A percentile compares a stretch with the other conserved stretches of the same genome.
phyloP scores from a whole-genome alignment of 2,888 invertebrate genomes.

The Cryptocephalus moraei region DNA sequence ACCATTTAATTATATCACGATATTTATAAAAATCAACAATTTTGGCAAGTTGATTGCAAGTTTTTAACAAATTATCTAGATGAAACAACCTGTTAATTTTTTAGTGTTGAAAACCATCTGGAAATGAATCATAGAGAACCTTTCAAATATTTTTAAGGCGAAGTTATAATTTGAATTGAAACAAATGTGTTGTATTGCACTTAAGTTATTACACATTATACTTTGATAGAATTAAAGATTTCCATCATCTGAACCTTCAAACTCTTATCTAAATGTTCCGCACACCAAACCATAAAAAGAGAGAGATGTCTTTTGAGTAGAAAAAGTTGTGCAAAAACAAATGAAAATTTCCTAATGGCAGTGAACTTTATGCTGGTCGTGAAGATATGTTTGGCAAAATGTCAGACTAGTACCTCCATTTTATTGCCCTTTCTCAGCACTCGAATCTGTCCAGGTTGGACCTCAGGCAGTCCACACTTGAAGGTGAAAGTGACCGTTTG shows the following conservation, averaged over 20 bases:
- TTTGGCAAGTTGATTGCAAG: no score
- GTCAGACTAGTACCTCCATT: constrained; percentile 60
- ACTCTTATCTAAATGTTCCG: constrained; percentile 2
- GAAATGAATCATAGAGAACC: no score
- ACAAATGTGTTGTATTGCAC: no score
- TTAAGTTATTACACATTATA: no score
- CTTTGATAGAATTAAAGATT: no score
- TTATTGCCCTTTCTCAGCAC: constrained; percentile 58
- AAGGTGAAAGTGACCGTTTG: constrained; percentile 72
- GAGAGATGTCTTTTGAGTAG: neutral
- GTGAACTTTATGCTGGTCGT: constrained; percentile 28
- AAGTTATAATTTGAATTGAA: no score
- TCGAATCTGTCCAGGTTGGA: constrained; percentile 55
- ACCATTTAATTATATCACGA: no score
- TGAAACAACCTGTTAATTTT: no score
- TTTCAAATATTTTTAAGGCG: no score
- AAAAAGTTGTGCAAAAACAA: constrained; percentile 6
- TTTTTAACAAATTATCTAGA: no score
- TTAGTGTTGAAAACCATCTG: no score
- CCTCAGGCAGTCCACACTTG: constrained; percentile 56
- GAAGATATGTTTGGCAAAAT: constrained; percentile 31
- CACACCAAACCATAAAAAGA: constrained; percentile 4
- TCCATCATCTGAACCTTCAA: neutral
- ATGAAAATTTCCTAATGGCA: constrained; percentile 23
- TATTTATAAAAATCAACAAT: no score